These are phyloP conservation scores for Cossypha polioptera DNA, from an alignment of 2,797 vertebrate species.

Conservation along the genomic window DNA sequence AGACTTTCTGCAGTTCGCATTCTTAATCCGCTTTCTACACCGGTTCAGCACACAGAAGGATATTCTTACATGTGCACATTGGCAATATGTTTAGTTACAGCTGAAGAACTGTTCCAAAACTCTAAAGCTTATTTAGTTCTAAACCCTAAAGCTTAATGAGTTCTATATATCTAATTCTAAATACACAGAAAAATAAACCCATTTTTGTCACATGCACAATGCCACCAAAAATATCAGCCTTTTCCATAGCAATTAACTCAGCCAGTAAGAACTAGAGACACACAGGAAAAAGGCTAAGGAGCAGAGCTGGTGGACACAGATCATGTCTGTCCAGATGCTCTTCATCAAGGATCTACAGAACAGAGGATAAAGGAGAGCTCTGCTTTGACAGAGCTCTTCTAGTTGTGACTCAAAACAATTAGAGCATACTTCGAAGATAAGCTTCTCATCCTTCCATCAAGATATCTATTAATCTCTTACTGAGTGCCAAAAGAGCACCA, in stretches of 20 bases:
- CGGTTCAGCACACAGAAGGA: neutral
- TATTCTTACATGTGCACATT: neutral
- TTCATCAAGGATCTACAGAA: neutral
- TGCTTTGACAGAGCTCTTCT: neutral
- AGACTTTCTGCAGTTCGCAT: neutral
- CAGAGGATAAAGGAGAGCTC: neutral
- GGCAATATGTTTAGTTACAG: neutral
- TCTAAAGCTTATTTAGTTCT: neutral
- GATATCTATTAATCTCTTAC: neutral
- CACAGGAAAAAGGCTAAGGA: neutral
- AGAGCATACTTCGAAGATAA: neutral
- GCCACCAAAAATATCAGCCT: neutral
- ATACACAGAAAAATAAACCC: neutral
- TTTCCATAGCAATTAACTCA: neutral
- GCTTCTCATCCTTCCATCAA: neutral
- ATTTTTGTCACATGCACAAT: neutral
- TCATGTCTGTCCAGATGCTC: neutral
- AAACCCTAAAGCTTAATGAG: neutral
- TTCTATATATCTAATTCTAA: neutral
- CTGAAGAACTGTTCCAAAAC: neutral
- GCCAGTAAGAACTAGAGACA: neutral
- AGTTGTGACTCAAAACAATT: neutral
- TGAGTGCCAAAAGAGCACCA: neutral
- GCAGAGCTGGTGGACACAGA: neutral
- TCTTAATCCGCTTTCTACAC: neutral